Percentiles rank a stretch among this genome's conserved stretches.
These are phyloP conservation scores for Sanderia malayensis DNA, from an alignment of 30 jellyfish, hydroid and myxozoan species.

Conservation along the genomic window DNA sequence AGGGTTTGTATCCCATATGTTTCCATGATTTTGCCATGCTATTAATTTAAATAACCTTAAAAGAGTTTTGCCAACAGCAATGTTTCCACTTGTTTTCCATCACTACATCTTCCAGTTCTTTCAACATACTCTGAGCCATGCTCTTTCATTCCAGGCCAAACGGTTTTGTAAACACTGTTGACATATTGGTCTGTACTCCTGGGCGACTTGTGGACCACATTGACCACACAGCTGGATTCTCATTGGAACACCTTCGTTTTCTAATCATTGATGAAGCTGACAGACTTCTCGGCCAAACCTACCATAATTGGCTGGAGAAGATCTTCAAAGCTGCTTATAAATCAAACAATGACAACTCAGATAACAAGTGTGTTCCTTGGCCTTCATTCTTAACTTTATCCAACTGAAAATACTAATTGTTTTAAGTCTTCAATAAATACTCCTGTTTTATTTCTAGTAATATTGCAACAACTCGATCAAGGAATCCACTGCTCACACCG, in stretches of 20 bases:
- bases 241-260: constrained; percentile 65
- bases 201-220: constrained; percentile 94
- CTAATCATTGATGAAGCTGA: constrained; percentile 94
- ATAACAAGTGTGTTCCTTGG: too few species aligned
- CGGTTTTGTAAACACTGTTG: constrained; percentile 63
- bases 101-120: too few species aligned
- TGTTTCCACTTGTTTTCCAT: too few species aligned
- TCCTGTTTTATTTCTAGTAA: neutral
- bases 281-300: constrained; percentile 80
- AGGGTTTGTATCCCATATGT: constrained; percentile 44
- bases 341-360: neutral
- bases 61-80: too few species aligned
- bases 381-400: too few species aligned
- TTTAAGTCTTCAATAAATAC: too few species aligned
- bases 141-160: constrained; percentile 22
- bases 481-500: constrained; percentile 11
- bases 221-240: constrained; percentile 53
- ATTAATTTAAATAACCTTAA: too few species aligned
- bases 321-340: constrained; percentile 45
- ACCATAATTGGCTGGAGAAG: constrained; percentile 74
- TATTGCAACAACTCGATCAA: constrained; percentile 1
- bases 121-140: neutral
- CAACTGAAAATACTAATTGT: too few species aligned
- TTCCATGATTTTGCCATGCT: too few species aligned
- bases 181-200: constrained; percentile 86